phyloP scores from a whole-genome alignment of 2,797 vertebrate species.

The Periophthalmus magnuspinnatus region DNA sequence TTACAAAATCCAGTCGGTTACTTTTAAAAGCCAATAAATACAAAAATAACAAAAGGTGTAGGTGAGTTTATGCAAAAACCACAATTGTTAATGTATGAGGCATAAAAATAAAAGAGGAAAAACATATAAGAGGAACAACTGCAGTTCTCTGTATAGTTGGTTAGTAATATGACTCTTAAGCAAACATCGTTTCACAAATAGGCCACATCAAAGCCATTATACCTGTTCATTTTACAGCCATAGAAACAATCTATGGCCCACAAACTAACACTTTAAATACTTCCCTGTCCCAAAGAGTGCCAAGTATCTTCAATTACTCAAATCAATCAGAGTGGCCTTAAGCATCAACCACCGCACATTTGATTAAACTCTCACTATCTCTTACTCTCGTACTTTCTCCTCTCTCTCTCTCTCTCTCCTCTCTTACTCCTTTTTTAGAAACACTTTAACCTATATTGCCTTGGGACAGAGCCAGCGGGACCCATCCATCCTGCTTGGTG shows the following conservation, averaged over 20 bases:
- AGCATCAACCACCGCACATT: constrained; percentile 42
- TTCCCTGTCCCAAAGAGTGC: constrained; percentile 20
- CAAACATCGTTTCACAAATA: background rate
- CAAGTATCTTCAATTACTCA: constrained; percentile 21
- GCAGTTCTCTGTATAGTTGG: background rate
- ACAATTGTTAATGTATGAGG: background rate
- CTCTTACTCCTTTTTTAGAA: constrained; percentile 21
- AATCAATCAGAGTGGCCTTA: constrained; percentile 25
- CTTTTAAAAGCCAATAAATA: too few species aligned
- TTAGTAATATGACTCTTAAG: background rate
- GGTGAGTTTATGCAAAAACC: background rate
- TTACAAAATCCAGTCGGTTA: too few species aligned
- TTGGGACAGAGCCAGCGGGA: constrained; percentile 44
- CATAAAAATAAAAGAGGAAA: background rate
- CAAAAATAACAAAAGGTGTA: background rate
- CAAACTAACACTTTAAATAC: constrained; percentile 11
- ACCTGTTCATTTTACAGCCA: background rate
- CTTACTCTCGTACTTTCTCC: background rate
- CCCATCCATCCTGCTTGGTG: constrained; percentile 25
- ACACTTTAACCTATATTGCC: constrained; percentile 45
- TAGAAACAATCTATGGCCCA: background rate
- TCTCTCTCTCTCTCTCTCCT: background rate
- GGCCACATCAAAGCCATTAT: background rate
- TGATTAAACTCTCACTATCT: constrained; percentile 19
- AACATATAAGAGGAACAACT: background rate